Base-by-base conservation (phyloP, 2,888 invertebrate species). In the Parnassius smintheus region DNA sequence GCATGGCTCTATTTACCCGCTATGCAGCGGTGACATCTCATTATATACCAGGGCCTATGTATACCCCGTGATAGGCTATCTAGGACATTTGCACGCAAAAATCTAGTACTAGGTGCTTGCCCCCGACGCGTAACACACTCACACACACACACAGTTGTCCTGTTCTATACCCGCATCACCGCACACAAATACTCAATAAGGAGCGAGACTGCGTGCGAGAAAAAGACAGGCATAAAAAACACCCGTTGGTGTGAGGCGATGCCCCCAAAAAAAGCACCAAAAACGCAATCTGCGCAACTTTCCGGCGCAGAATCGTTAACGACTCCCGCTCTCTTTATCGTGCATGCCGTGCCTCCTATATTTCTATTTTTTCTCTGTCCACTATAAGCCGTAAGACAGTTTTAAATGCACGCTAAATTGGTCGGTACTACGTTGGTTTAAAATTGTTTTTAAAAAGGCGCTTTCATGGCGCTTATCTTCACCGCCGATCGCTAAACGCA, bases 241-340 rank as follows among this genome's bases (percentile, higher is more conserved):
- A 78, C 89, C 88, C 90, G 80, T 74, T 88, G 91, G 91, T 89
- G 84, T 89, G 91, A 90, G 91, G 91, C 75, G 85, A 75, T 89
- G 88, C 90, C 91, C 90, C 90, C 90, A 91, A 92, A 92, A 92
- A 92, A 92, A 91, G 88, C 91, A 91, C 91, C 92, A 92, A 92
- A 92, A 92, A 92, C 91, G 87, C 86, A 89, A 91, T 90, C 92
- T 92, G 92, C 92, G 92, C 92, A 92, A 92, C 92, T 91, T 92
- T 85, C 90, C 91, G 86, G 92, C 92, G 92, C 92, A 92, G 91
- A 92, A 92, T 92, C 92, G 92, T 92, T 92, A 92, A 90, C 91
- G 88, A 91, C 88, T 89, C 86, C 86, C 82, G 87, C 88, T 90
- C 91, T 91, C 91, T 91, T 91, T 91, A 91, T 90, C 91, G 88